Percentiles rank a stretch among this genome's conserved stretches.
Conservation (phyloP, 2,888 invertebrate species). For the Yponomeuta evonymella region DNA sequence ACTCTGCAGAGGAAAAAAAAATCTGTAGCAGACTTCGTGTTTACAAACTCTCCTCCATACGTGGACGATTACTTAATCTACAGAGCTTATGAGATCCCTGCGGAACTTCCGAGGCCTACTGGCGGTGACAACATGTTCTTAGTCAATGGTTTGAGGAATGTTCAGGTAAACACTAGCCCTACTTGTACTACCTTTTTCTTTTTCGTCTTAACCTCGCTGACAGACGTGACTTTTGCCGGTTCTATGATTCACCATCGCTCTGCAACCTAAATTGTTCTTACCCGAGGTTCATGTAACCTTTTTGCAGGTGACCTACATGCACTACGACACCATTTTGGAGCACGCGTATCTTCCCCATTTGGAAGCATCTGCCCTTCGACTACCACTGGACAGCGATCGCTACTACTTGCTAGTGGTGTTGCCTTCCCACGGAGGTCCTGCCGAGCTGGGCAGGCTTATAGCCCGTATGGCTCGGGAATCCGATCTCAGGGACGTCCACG, state of each 20-base stretch:
- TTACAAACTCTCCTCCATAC: conserved; percentile 51
- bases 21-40: conserved; percentile 62
- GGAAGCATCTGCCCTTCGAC: conserved; percentile 82
- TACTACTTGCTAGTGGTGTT: conserved; percentile 86
- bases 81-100: conserved; percentile 53
- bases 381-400: conserved; percentile 87
- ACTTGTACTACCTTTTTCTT: background rate
- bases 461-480: conserved; percentile 78
- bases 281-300: background rate
- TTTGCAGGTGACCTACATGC: conserved; percentile 79
- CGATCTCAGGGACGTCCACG: conserved; percentile 80
- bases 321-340: conserved; percentile 85
- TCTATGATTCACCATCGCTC: too few species aligned
- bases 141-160: conserved; percentile 59
- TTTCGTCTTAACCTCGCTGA: too few species aligned
- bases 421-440: conserved; percentile 78
- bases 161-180: conserved; percentile 45
- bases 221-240: too few species aligned
- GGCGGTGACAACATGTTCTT: conserved; percentile 53
- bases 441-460: conserved; percentile 79
- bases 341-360: conserved; percentile 84
- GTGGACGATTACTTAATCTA: conserved; percentile 54
- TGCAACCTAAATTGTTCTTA: too few species aligned
- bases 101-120: conserved; percentile 35
- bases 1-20: conserved; percentile 57